phyloP scores from a whole-genome alignment of 2,797 vertebrate genomes.

The Channallabes apus region DNA sequence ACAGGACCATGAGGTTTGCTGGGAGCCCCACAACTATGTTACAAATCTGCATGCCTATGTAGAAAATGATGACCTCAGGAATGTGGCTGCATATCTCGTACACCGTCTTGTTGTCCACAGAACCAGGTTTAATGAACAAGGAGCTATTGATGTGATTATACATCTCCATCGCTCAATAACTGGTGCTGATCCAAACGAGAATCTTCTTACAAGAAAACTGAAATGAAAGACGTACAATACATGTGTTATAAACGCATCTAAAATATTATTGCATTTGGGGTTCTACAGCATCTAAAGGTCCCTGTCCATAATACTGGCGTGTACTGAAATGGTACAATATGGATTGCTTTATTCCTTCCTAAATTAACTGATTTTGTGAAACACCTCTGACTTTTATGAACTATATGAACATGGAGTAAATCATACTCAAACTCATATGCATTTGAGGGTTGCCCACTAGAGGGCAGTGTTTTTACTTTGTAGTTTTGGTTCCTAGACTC shows the following conservation, averaged over 20 bases:
- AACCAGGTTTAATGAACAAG: constrained; percentile 58
- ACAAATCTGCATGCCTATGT: constrained; percentile 70
- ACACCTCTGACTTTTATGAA: no score
- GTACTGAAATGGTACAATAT: no score
- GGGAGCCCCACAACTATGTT: constrained; percentile 79
- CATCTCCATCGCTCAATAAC: constrained; percentile 57
- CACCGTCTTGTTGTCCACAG: constrained; percentile 34
- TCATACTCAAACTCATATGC: no score
- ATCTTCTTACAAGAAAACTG: neutral
- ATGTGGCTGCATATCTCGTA: constrained; percentile 64
- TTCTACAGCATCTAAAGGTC: neutral
- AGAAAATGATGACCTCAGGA: constrained; percentile 67
- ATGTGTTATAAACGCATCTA: neutral
- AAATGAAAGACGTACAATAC: neutral
- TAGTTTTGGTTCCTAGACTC: no score
- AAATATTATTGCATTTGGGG: neutral
- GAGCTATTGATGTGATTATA: constrained; percentile 60
- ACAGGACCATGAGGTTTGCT: constrained; percentile 74
- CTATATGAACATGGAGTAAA: no score
- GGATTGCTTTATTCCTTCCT: no score
- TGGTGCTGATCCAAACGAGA: neutral
- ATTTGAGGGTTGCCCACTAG: no score
- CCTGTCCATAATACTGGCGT: neutral
- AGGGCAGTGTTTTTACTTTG: no score
- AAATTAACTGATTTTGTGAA: no score